Base-by-base conservation (phyloP, 2,888 invertebrate species). In the Empis livida region DNA sequence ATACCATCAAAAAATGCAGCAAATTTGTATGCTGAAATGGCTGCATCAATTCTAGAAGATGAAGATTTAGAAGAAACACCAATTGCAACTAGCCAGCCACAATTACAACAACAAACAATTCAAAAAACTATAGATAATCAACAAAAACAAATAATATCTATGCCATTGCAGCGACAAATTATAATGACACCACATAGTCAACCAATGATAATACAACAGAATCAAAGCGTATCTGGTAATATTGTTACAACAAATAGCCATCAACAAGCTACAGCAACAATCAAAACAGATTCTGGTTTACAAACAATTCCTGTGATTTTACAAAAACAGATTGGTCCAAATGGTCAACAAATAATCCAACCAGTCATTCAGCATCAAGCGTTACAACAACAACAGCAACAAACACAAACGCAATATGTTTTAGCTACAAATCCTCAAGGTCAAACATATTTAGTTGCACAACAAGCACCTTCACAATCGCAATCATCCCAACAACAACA, bases 21-120 rank as follows among this genome's bases (percentile, higher is more conserved):
- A 0, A 88, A 89, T 67, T 69, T 89, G 20, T 89, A 89, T 61
- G 88, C 89, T 0, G 88, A 88, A 27, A 73, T 89, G 43, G 89
- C 88, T 1, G 89, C 88, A 0, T 87, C 87, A 32, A 85, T 86
- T 43, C 72, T 89, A 15, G 87, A 87, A 60, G 89, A 88, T 56
- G 89, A 88, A 61, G 85, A 86, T 32, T 47, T 68, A 50, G 69
- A 69, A 30, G 69, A 68, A 44, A 64, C 63, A 46, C 58, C 59
- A 5, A 47, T 60, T 16, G 51, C 49, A 16, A 48, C 45, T 8
- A 42, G 49, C 11, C 61, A 53, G 3, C 58, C 56, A 41, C 58
- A 56, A 41, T 51, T 45, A 6, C 56, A 51, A 27, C 54, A 54
- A 51, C 13, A 56, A 53, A 10, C 56, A 56, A 40, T 44, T 14